Percentiles rank a stretch among this genome's conserved stretches.
phyloP scores from a whole-genome alignment of 2,113 vertebrate genomes.

The Labrus mixtus region DNA sequence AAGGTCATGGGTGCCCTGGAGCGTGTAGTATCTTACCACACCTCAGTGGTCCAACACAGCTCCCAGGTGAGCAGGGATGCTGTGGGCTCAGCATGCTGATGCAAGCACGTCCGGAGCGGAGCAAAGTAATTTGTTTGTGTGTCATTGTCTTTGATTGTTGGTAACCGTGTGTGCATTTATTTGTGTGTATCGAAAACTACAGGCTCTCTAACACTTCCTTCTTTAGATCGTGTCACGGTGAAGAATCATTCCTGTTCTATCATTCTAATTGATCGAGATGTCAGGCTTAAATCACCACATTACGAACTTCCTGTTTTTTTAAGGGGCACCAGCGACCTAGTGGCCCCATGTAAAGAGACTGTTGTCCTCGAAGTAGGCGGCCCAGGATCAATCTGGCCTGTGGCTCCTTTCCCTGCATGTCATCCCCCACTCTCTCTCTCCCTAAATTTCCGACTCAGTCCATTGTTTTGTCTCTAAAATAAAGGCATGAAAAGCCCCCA shows the following conservation, averaged over 20 bases:
- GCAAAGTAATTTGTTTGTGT: slow-evolving; percentile 70
- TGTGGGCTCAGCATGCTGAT: slow-evolving; percentile 79
- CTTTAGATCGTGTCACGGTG: background rate
- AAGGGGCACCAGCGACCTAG: too few species aligned
- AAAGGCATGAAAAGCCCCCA: too few species aligned
- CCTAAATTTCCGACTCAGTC: too few species aligned
- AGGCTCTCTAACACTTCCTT: slow-evolving; percentile 9
- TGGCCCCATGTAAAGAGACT: too few species aligned
- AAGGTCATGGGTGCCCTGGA: slow-evolving; percentile 74
- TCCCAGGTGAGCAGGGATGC: slow-evolving; percentile 77
- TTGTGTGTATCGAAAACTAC: slow-evolving; percentile 22
- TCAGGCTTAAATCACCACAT: background rate
- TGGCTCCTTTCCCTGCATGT: too few species aligned
- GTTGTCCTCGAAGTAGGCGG: too few species aligned
- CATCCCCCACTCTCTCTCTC: too few species aligned
- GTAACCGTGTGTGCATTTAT: slow-evolving; percentile 15
- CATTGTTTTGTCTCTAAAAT: too few species aligned
- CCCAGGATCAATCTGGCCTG: too few species aligned
- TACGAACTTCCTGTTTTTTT: too few species aligned
- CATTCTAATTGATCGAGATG: background rate
- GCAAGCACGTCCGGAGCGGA: slow-evolving; percentile 64
- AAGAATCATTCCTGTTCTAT: background rate
- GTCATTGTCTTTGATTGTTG: slow-evolving; percentile 71
- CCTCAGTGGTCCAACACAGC: slow-evolving; percentile 73
- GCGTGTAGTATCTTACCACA: slow-evolving; percentile 76